Percentiles rank a stretch among this genome's conserved stretches.
These are phyloP conservation scores for Pterocles gutturalis DNA, from an alignment of 2,113 vertebrate genomes.

Conservation along the genomic window DNA sequence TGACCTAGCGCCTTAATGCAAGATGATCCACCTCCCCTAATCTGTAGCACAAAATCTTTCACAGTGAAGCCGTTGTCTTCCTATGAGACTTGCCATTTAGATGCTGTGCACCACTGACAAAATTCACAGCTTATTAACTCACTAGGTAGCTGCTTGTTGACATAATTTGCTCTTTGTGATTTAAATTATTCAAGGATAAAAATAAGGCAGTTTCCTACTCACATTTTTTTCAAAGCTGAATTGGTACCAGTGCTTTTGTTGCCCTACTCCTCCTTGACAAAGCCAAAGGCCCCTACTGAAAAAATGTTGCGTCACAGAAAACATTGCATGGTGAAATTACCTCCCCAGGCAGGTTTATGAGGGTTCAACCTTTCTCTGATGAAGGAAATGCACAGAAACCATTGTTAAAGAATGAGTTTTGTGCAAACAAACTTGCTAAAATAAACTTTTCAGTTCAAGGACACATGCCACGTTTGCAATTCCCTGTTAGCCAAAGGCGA, in stretches of 20 bases:
- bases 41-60: background rate
- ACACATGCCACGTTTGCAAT: fast-evolving
- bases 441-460: background rate
- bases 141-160: background rate
- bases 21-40: background rate
- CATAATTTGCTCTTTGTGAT: background rate
- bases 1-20: background rate
- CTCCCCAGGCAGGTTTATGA: background rate
- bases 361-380: background rate
- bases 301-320: background rate
- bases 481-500: background rate
- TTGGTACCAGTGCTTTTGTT: background rate
- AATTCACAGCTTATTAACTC: background rate
- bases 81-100: background rate
- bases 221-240: background rate
- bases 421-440: background rate
- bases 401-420: background rate
- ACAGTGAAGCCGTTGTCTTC: background rate
- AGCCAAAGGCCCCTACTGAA: background rate
- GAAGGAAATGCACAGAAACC: background rate
- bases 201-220: background rate
- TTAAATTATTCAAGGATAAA: background rate
- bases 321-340: background rate
- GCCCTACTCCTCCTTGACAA: background rate
- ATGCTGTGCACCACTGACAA: background rate